Conservation (phyloP, 2,888 invertebrate species). For the Bellardia bayeri region DNA sequence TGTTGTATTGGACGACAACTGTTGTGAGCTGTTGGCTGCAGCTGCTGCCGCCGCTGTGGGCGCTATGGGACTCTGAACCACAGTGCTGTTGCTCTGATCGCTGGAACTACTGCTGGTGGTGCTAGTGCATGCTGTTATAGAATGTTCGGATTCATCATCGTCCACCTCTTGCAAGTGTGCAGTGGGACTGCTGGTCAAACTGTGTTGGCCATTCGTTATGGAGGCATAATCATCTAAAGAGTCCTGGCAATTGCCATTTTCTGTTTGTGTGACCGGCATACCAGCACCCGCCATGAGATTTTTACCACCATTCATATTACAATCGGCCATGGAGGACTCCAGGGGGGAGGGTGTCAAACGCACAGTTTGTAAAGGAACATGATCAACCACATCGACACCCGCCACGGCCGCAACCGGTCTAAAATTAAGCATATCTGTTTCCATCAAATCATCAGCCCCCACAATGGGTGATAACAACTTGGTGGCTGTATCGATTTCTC, state of each 20-base stretch:
- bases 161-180: conserved; percentile 75
- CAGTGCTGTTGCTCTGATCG: conserved; percentile 82
- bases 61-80: conserved; percentile 80
- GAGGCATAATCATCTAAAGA: conserved; percentile 44
- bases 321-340: conserved; percentile 75
- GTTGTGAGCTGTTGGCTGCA: neutral
- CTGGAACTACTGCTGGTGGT: conserved; percentile 82
- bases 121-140: conserved; percentile 81
- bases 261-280: conserved; percentile 47
- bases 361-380: conserved; percentile 69
- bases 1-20: conserved; percentile 39
- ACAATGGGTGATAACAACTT: conserved; percentile 82
- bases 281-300: neutral
- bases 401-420: conserved; percentile 75
- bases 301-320: conserved; percentile 80
- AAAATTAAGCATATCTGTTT: conserved; percentile 77
- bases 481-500: conserved; percentile 83
- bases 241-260: conserved; percentile 78
- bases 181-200: conserved; percentile 74
- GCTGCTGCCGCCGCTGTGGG: conserved; percentile 60
- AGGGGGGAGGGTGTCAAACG: conserved; percentile 60
- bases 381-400: conserved; percentile 75
- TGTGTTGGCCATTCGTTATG: conserved; percentile 73
- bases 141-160: conserved; percentile 82
- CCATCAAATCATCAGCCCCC: conserved; percentile 78